Evolutionary conservation across 2,113 vertebrate species (phyloP), one percentile per base, ranked within the genome.

Genomic region (Arvicanthis niloticus): DNA sequence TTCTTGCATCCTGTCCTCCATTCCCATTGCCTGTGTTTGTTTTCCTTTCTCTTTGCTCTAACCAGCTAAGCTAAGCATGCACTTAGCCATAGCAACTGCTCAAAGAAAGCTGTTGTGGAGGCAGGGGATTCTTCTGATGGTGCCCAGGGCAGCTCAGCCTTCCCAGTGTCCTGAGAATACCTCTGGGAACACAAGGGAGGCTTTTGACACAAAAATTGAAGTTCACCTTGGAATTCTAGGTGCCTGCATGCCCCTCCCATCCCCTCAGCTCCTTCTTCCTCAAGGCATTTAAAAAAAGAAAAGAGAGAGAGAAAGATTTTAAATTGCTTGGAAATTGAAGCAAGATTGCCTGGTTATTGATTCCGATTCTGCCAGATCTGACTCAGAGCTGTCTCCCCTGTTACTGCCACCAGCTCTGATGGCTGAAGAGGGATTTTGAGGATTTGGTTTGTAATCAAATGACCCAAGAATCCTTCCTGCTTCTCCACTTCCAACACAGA

Each of bases 291-390:
- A 45, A 45, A 45, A 45, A 45, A 45, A 45, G 1, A 11, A 51
- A 51, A 77, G 72, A 84, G 40, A 77, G 72, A 84, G 40, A 89
- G 88, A 97, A 98, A 86, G 45, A 94, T 95, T 78, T 85, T 24
- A 96, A 93, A 95, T 85, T 97, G 87, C 94, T 94, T 97, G 90
- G 70, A 96, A 98, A 96, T 77, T 89, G 87, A 97, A 96, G 85
- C 73, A 95, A 95, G 80, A 96, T 89, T 88, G 65, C 42, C 56
- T 87, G 65, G 65, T 90, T 97, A 97, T 97, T 82, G 78, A 97
- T 93, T 97, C 82, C 96, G 92, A 97, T 94, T 77, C 88, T 96
- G 65, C 85, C 91, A 97, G 76, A 72, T 92, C 86, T 95, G 93
- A 93, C 78, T 97, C 94, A 88, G 87, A 93, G n/a, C 82, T 91